Conservation (phyloP, 2,113 vertebrate genomes). For the Hippocampus zosterae region DNA sequence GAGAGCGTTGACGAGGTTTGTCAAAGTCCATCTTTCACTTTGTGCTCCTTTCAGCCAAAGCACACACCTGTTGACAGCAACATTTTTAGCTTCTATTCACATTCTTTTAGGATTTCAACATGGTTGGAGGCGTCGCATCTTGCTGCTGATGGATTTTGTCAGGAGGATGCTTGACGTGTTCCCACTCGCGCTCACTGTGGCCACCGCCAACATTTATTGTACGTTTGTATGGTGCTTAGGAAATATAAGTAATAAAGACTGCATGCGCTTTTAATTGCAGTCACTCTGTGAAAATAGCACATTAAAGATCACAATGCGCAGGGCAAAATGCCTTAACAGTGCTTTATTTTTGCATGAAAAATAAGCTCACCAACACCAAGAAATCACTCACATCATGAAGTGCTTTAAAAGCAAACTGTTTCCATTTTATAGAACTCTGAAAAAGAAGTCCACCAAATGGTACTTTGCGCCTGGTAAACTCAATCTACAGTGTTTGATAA, state of each 20-base stretch:
- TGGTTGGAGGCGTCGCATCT: background rate
- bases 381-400: background rate
- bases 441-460: background rate
- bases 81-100: background rate
- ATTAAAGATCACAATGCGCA: background rate
- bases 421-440: background rate
- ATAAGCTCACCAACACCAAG: background rate
- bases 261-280: background rate
- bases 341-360: background rate
- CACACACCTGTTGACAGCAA: slow-evolving; percentile 4
- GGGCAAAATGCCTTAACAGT: background rate
- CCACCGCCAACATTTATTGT: slow-evolving; percentile 2
- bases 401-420: background rate
- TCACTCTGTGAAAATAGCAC: background rate
- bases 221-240: background rate
- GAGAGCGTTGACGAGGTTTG: background rate
- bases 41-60: background rate
- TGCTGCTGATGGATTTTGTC: background rate
- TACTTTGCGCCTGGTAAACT: background rate
- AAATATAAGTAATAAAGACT: background rate
- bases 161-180: background rate
- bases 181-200: background rate
- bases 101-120: background rate
- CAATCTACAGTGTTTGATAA: background rate
- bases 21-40: slow-evolving; percentile 1